Percentiles rank a stretch among this genome's conserved stretches.
phyloP scores from a whole-genome alignment of 2,797 vertebrate species.

The Anabas testudineus region DNA sequence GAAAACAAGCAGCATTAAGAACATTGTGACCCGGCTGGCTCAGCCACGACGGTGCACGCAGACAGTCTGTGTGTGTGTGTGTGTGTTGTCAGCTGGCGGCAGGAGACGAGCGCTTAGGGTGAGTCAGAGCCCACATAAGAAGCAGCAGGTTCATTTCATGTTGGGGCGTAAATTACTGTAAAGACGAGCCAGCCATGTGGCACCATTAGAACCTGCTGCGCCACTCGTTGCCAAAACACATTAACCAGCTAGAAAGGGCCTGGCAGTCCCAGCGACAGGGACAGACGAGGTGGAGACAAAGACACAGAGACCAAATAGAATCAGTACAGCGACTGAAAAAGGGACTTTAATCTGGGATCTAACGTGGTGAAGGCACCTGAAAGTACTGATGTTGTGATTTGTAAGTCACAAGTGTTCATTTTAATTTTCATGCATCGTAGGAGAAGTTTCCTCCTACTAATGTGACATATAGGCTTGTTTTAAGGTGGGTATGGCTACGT shows the following conservation, averaged over 20 bases:
- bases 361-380: not conserved
- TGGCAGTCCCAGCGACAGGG: slow-evolving; percentile 3
- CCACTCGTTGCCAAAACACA: slow-evolving; percentile 42
- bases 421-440: no score
- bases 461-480: no score
- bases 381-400: not conserved
- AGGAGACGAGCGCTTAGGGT: slow-evolving; percentile 22
- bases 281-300: slow-evolving; percentile 13
- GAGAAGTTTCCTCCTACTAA: no score
- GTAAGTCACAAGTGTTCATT: not conserved
- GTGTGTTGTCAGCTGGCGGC: slow-evolving; percentile 9
- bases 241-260: slow-evolving; percentile 37
- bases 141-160: slow-evolving; percentile 68
- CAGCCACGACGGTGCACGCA: not conserved
- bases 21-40: slow-evolving; percentile 43
- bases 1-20: slow-evolving; percentile 33
- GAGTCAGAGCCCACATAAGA: slow-evolving; percentile 65
- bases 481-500: no score
- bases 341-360: no score
- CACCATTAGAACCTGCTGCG: slow-evolving; percentile 65
- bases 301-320: no score
- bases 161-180: slow-evolving; percentile 71
- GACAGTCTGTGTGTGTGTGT: slow-evolving; percentile 9
- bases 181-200: slow-evolving; percentile 59
- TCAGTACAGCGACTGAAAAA: no score